Conservation (phyloP, 2,113 vertebrate species). For the Ceratotherium simum region DNA sequence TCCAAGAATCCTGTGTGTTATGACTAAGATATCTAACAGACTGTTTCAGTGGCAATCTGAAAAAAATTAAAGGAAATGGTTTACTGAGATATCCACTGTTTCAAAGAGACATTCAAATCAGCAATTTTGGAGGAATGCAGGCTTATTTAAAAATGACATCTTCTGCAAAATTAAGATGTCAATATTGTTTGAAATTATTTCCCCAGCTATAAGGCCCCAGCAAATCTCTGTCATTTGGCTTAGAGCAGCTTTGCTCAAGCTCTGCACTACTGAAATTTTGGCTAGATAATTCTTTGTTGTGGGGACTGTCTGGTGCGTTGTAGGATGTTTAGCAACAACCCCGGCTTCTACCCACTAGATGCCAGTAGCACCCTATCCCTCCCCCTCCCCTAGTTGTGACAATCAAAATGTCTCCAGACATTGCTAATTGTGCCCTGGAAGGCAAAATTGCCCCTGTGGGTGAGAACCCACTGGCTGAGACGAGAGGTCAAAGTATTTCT, state of each 20-base stretch:
- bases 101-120: conserved; percentile 32
- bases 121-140: neutral
- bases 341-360: neutral
- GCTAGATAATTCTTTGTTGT: neutral
- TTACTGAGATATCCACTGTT: neutral
- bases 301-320: neutral
- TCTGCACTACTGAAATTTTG: neutral
- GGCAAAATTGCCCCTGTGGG: neutral
- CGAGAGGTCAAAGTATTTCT: neutral
- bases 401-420: neutral
- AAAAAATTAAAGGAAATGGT: neutral
- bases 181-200: conserved; percentile 41
- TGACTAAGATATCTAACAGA: neutral
- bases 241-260: neutral
- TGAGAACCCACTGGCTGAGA: neutral
- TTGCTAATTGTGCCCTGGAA: neutral
- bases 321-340: neutral
- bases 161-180: neutral
- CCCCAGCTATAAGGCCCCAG: neutral
- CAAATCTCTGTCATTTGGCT: neutral
- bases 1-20: neutral
- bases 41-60: neutral
- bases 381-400: neutral
- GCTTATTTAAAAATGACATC: neutral
- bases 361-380: neutral